Conservation (phyloP, 1,140 invertebrate species). For the Drosophila varians region DNA sequence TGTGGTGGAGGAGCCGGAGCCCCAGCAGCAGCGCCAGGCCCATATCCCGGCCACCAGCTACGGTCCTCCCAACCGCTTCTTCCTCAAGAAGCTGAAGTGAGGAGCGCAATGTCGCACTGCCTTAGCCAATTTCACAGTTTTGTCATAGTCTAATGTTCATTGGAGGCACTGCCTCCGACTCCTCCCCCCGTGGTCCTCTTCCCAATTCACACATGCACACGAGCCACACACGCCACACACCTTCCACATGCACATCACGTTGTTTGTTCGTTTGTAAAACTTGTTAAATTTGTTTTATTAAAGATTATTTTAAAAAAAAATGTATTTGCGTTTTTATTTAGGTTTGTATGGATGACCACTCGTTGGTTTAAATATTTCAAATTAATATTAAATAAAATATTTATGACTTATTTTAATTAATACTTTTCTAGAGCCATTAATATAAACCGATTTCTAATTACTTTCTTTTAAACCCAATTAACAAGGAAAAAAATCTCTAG, state of each 20-base stretch:
- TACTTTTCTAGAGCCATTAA: too few species aligned
- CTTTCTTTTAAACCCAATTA: not conserved
- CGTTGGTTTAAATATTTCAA: too few species aligned
- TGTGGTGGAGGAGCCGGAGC: constrained; percentile 54
- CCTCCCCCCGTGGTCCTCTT: constrained; percentile 16
- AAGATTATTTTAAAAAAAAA: constrained; percentile 62
- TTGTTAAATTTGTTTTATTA: constrained; percentile 62
- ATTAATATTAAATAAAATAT: not conserved
- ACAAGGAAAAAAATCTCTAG: not conserved
- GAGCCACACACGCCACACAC: constrained; percentile 18
- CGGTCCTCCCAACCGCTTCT: constrained; percentile 74
- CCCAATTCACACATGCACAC: constrained; percentile 38
- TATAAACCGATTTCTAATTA: not conserved
- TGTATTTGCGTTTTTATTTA: constrained; percentile 43
- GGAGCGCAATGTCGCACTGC: not conserved
- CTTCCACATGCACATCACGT: constrained; percentile 36
- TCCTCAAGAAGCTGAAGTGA: constrained; percentile 76
- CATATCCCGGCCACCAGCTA: constrained; percentile 71
- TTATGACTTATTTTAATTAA: not conserved
- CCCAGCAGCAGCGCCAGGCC: constrained; percentile 49
- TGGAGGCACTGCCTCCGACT: constrained; percentile 16
- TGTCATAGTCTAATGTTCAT: constrained; percentile 62
- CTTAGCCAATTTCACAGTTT: constrained; percentile 47
- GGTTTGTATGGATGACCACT: too few species aligned
- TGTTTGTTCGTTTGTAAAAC: constrained; percentile 55